These are phyloP conservation scores for Sminthurinus aureus DNA, from an alignment of 2,888 invertebrate genomes.

Conservation along the genomic window DNA sequence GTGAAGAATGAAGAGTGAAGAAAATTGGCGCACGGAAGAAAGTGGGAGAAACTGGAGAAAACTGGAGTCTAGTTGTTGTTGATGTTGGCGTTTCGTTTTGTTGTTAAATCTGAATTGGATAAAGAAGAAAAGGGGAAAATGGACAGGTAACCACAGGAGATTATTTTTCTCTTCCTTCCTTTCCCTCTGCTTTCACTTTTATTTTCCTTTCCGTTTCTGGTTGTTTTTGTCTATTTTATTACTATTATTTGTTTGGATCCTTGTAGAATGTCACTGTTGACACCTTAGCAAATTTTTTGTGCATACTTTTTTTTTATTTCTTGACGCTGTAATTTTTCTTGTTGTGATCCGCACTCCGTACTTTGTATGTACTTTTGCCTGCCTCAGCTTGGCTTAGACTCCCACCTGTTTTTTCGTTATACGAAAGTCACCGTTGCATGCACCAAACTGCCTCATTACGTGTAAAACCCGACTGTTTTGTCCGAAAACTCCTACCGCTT, in stretches of 20 bases:
- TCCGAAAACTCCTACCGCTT: background rate
- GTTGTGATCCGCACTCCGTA: too few species aligned
- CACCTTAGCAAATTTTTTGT: too few species aligned
- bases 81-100: too few species aligned
- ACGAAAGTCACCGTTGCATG: background rate
- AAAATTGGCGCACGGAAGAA: too few species aligned
- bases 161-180: background rate
- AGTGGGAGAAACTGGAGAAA: too few species aligned
- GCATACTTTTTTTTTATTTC: too few species aligned
- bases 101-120: background rate
- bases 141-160: background rate
- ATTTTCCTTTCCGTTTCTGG: background rate
- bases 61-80: too few species aligned
- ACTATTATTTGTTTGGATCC: background rate
- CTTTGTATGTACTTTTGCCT: background rate
- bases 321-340: too few species aligned
- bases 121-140: background rate
- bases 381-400: background rate
- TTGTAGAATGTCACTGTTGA: too few species aligned
- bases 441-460: conserved; percentile 22
- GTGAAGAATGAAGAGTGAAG: too few species aligned
- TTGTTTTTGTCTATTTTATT: background rate
- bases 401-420: background rate
- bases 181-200: background rate
- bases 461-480: background rate